Evolutionary conservation across 2,888 invertebrate genomes (phyloP), one percentile per base, ranked within the genome.

Genomic region (Labia minor): DNA sequence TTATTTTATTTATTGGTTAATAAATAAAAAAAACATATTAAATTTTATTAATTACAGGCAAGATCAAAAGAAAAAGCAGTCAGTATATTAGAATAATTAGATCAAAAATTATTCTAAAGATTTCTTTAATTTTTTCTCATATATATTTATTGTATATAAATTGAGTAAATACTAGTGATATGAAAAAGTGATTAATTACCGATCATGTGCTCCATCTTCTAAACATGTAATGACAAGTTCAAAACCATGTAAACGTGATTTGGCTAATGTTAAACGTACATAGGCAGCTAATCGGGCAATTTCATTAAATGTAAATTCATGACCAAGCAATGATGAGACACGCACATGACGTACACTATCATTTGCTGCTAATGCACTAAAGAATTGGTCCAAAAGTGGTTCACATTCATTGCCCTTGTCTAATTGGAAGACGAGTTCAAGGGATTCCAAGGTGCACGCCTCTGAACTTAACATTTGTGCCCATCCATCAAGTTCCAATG

Each of bases 211-310:
- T 66, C 81, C 80, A 71, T 80, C 80, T 72, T 82, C 82, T 62
- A 82, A 73, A 64, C 81, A 78, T 0, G 82, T 82, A 71, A 82
- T 78, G 65, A 80, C 80, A 63, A 82, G 74, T 72, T 82, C 82
- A 69, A 82, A 79, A 70, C 79, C 79, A 72, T 80, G 79, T 21
- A 82, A 75, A 65, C 79, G 76, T 66, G 81, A 79, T 72, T 82
- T 82, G 10, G 78, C 71, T 16, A 81, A 73, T 11, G 80, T 76
- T 69, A 77, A 78, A 62, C 78, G 77, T 37, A 81, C 77, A 71
- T 80, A 80, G 37, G 75, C 77, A 0, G 81, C 80, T 61, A 81
- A 73, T 68, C 78, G 75, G 67, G 77, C 78, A 20, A 81, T 80
- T 72, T 82, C 81, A 37, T 78, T 77, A 16, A 79, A 78, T 21